Evolutionary conservation across 2,797 vertebrate species (phyloP).

Genomic region (Notoglanidium macrostoma): DNA sequence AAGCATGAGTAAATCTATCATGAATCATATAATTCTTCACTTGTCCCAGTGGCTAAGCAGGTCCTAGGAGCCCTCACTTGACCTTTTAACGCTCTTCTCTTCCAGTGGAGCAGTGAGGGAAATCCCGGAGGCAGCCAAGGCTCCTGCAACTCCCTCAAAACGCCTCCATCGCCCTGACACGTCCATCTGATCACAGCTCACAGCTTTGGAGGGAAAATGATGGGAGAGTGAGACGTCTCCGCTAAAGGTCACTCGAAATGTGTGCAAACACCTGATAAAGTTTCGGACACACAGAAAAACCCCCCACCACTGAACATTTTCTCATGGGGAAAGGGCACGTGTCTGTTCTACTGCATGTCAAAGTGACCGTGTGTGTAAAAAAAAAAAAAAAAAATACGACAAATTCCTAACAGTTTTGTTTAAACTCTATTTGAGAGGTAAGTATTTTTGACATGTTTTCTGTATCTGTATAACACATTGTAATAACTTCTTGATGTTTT

Average conservation of each 20-base stretch:
- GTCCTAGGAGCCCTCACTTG: constrained; percentile 8
- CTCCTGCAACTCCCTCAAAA: constrained; percentile 78
- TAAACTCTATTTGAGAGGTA: constrained; percentile 58
- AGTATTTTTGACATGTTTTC: constrained; percentile 63
- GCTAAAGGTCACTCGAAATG: constrained; percentile 50
- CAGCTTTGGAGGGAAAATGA: constrained; percentile 11
- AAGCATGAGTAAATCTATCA: neutral
- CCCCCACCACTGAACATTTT: constrained; percentile 28
- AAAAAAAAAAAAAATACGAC: constrained; percentile 34
- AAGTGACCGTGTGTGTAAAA: constrained; percentile 58
- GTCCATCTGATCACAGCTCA: constrained; percentile 3
- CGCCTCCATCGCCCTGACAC: constrained; percentile 73
- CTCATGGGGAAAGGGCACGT: constrained; percentile 46
- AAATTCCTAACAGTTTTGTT: constrained; percentile 40
- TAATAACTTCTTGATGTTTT: constrained; percentile 54
- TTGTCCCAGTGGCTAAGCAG: neutral
- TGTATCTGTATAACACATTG: constrained; percentile 52
- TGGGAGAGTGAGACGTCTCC: constrained; percentile 13
- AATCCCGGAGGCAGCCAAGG: constrained; percentile 73
- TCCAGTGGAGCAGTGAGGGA: constrained; percentile 73
- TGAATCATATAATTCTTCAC: neutral
- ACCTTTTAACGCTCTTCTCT: constrained; percentile 35
- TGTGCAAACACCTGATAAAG: constrained; percentile 42
- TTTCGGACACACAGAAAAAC: neutral
- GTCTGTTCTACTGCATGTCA: constrained; percentile 72